Evolutionary conservation across 2,113 vertebrate genomes (phyloP).

Genomic region (Jaculus jaculus): DNA sequence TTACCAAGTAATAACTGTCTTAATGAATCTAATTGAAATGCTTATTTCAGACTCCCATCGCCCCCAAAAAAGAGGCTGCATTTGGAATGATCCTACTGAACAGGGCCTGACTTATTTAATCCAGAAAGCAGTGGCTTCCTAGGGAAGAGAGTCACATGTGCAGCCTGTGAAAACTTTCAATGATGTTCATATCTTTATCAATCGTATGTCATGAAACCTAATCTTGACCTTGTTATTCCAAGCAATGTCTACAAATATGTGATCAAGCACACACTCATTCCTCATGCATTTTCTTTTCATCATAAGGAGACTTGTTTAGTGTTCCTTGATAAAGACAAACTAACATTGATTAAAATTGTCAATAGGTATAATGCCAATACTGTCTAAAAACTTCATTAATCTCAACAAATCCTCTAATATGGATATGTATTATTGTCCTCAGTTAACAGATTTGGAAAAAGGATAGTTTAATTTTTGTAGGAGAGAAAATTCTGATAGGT

Average conservation of each 20-base stretch:
- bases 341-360: not conserved
- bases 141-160: not conserved
- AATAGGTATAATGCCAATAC: not conserved
- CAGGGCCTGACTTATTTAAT: slow-evolving; percentile 77
- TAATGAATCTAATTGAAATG: slow-evolving; percentile 90
- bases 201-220: not conserved
- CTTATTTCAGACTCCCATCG: slow-evolving; percentile 83
- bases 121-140: slow-evolving; percentile 66
- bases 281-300: not conserved
- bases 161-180: not conserved
- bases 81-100: slow-evolving; percentile 74
- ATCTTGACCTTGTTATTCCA: not conserved
- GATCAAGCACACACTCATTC: not conserved
- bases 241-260: fast-evolving
- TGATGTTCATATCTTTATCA: not conserved
- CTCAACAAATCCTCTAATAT: not conserved
- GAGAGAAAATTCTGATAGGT: not conserved
- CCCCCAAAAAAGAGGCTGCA: slow-evolving; percentile 67
- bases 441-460: not conserved
- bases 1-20: slow-evolving; percentile 90
- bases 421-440: not conserved
- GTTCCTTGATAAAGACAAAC: not conserved
- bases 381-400: not conserved
- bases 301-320: not conserved
- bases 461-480: not conserved